These are phyloP conservation scores for Acanthosepion pharaonis DNA, from an alignment of 2,888 invertebrate genomes.

Conservation along the genomic window DNA sequence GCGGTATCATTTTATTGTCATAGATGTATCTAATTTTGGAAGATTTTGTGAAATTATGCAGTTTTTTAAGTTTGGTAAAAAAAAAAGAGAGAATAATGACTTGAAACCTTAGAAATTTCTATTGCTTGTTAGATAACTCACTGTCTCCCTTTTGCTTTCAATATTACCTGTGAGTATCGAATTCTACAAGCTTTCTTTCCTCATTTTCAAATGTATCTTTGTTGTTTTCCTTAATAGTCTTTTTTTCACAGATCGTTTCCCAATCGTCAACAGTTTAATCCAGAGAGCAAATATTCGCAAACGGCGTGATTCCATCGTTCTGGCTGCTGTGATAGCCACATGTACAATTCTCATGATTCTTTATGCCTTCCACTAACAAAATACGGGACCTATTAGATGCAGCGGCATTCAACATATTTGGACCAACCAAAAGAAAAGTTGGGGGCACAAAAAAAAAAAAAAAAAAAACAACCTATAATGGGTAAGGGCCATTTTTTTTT, in stretches of 20 bases:
- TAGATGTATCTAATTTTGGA: too few species aligned
- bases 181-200: too few species aligned
- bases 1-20: too few species aligned
- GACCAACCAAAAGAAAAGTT: background rate
- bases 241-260: conserved; percentile 81
- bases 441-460: background rate
- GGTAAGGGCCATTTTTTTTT: background rate
- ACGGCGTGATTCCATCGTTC: conserved; percentile 91
- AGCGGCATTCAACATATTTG: too few species aligned
- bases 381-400: background rate
- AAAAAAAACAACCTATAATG: background rate
- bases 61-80: too few species aligned
- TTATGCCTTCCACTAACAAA: conserved; percentile 68
- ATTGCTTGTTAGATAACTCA: too few species aligned
- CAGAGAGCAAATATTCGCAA: conserved; percentile 95
- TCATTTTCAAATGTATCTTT: too few species aligned
- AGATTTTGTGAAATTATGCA: too few species aligned
- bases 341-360: conserved; percentile 87
- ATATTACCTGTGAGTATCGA: too few species aligned
- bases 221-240: background rate
- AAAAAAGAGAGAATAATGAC: too few species aligned
- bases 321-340: conserved; percentile 89
- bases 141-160: too few species aligned
- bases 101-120: too few species aligned
- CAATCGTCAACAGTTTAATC: conserved; percentile 81